Conservation (phyloP, 2,888 invertebrate species). For the Mesorhabditis sp. region DNA sequence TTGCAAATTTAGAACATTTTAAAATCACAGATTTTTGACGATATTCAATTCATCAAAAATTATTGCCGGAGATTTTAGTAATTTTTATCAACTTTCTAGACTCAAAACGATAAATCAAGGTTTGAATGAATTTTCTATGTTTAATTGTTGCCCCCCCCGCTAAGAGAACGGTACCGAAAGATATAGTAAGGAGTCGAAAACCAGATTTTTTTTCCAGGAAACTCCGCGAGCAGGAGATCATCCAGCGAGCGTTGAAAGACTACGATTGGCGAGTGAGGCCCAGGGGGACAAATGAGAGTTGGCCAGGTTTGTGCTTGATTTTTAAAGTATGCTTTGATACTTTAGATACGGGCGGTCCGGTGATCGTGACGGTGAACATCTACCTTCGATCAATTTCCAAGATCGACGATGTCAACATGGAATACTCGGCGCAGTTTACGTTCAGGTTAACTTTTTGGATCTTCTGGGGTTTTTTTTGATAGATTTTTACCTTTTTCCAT, state of each 20-base stretch:
- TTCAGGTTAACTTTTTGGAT: conserved; percentile 19
- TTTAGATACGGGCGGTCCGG: conserved; percentile 41
- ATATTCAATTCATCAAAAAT: too few relatives aligned
- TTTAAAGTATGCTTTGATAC: background rate
- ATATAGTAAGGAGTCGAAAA: too few relatives aligned
- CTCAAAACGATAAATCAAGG: too few relatives aligned
- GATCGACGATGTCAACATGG: conserved; percentile 62
- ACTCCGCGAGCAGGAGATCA: conserved; percentile 54
- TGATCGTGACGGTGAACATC: conserved; percentile 54
- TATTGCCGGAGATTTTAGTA: too few relatives aligned
- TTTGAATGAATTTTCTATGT: too few relatives aligned
- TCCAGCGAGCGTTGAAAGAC: conserved; percentile 47
- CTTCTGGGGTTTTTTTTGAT: too few relatives aligned
- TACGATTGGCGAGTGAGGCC: conserved; percentile 57
- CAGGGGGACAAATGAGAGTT: conserved; percentile 48
- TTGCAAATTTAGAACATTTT: too few relatives aligned
- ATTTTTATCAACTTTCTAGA: too few relatives aligned
- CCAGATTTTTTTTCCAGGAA: conserved; percentile 22
- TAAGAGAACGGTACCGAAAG: too few relatives aligned
- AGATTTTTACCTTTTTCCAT: background rate
- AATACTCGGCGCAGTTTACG: conserved; percentile 87
- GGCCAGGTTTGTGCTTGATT: conserved; percentile 46
- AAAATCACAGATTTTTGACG: too few relatives aligned
- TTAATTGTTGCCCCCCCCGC: too few relatives aligned
- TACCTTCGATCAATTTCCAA: conserved; percentile 55